Evolutionary conservation across 2,888 invertebrate species (phyloP).

Genomic region (Orthonevra nobilis): DNA sequence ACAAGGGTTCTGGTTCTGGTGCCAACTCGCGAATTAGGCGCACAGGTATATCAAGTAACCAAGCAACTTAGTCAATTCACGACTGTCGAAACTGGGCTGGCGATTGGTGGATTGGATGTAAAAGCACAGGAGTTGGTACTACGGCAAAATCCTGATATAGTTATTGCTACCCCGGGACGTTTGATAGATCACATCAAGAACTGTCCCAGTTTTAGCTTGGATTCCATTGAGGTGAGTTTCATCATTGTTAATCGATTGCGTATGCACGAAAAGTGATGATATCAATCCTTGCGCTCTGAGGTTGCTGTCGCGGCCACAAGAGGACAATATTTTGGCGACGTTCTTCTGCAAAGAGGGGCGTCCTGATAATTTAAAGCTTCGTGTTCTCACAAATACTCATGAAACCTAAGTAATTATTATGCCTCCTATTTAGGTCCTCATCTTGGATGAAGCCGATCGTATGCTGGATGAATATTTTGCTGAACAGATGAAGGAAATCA

Average conservation of each 20-base stretch:
- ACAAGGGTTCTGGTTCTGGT: slow-evolving; percentile 95
- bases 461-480: slow-evolving; percentile 99
- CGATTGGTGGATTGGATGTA: slow-evolving; percentile 93
- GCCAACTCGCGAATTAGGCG: slow-evolving; percentile 98
- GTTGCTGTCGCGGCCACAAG: slow-evolving; percentile 1
- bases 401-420: not conserved
- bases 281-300: slow-evolving; percentile 80
- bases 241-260: not conserved
- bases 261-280: slow-evolving; percentile 75
- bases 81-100: slow-evolving; percentile 88
- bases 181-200: slow-evolving; percentile 98
- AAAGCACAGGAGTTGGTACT: slow-evolving; percentile 90
- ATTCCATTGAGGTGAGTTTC: slow-evolving; percentile 90
- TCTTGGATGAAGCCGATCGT: slow-evolving; percentile 86
- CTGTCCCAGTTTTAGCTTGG: slow-evolving; percentile 94
- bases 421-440: slow-evolving; percentile 79
- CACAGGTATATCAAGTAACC: slow-evolving; percentile 97
- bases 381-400: not conserved
- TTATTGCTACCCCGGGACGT: slow-evolving; percentile 98
- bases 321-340: slow-evolving; percentile 36
- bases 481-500: slow-evolving; percentile 99
- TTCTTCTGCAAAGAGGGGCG: slow-evolving; percentile 67
- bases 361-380: slow-evolving; percentile 72
- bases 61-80: slow-evolving; percentile 94
- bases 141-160: slow-evolving; percentile 95